These are phyloP conservation scores for Lithophane leautieri DNA, from an alignment of 2,888 invertebrate genomes.

Conservation along the genomic window DNA sequence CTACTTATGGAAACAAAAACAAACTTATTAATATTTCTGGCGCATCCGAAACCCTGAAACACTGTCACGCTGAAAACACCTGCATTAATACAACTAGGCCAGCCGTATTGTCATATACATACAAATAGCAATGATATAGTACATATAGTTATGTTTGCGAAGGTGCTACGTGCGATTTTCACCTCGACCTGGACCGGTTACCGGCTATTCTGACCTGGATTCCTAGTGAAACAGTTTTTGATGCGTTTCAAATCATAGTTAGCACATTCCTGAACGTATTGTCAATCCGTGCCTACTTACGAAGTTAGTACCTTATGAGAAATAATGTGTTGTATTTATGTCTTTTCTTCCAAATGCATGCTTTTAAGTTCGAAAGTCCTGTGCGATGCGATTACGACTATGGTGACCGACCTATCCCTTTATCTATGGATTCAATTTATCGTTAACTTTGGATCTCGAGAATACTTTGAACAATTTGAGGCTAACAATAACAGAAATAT, in stretches of 20 bases:
- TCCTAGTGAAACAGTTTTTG: constrained; percentile 15
- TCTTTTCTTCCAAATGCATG: neutral
- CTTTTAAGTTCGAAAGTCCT: neutral
- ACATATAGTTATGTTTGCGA: constrained; percentile 29
- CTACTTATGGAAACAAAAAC: neutral
- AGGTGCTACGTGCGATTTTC: constrained; percentile 54
- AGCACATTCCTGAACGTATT: neutral
- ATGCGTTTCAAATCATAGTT: constrained; percentile 2
- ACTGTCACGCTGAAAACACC: constrained; percentile 36
- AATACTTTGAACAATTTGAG: neutral
- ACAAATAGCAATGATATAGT: constrained; percentile 38
- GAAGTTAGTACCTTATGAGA: neutral
- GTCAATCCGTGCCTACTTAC: neutral
- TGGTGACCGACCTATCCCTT: neutral
- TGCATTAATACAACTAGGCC: constrained; percentile 49
- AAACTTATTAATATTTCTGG: constrained; percentile 34
- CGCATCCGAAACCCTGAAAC: constrained; percentile 34
- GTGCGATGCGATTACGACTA: neutral
- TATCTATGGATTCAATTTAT: neutral
- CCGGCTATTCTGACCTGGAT: constrained; percentile 40
- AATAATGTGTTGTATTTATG: neutral
- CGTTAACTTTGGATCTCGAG: neutral
- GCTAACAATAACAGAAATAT: neutral
- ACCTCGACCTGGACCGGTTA: constrained; percentile 48
- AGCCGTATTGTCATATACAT: constrained; percentile 35